These are phyloP conservation scores for Dryoscopus gambensis DNA, from an alignment of 2,113 vertebrate genomes.

Conservation along the genomic window DNA sequence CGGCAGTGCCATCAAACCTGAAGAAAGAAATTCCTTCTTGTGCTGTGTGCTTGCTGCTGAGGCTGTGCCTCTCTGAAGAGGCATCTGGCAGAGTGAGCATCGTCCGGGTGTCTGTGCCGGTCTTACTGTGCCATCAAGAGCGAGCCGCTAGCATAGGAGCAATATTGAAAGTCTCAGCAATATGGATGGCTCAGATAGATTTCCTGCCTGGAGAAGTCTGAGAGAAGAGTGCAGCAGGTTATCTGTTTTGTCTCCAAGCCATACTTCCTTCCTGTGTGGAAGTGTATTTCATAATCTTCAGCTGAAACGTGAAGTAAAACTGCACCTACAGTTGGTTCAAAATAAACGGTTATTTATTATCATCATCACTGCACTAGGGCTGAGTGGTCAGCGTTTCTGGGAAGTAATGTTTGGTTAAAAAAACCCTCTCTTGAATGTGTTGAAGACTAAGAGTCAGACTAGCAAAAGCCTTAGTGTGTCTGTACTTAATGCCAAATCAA, in stretches of 20 bases:
- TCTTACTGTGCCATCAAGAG: rapidly evolving
- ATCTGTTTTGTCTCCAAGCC: not conserved
- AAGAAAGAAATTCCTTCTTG: not conserved
- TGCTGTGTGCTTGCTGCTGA: not conserved
- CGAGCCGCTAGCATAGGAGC: rapidly evolving
- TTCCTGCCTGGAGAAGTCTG: not conserved
- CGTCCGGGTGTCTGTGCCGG: rapidly evolving
- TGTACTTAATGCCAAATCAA: not conserved
- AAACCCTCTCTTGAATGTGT: not conserved
- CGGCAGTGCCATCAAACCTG: not conserved
- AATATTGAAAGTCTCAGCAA: not conserved
- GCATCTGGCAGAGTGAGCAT: not conserved
- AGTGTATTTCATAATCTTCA: not conserved
- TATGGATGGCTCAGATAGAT: not conserved
- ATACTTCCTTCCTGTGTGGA: not conserved
- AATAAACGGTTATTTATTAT: not conserved
- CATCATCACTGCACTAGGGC: not conserved
- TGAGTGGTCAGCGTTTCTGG: not conserved
- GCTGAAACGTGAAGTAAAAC: not conserved
- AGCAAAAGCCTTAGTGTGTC: not conserved
- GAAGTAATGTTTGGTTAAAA: not conserved
- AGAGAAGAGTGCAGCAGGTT: not conserved
- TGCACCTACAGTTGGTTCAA: not conserved
- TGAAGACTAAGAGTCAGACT: not conserved
- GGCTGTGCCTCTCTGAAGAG: not conserved